Percentiles rank a stretch among this genome's conserved stretches.
phyloP scores from a whole-genome alignment of 2,797 vertebrate species.

The Remorina albescens region DNA sequence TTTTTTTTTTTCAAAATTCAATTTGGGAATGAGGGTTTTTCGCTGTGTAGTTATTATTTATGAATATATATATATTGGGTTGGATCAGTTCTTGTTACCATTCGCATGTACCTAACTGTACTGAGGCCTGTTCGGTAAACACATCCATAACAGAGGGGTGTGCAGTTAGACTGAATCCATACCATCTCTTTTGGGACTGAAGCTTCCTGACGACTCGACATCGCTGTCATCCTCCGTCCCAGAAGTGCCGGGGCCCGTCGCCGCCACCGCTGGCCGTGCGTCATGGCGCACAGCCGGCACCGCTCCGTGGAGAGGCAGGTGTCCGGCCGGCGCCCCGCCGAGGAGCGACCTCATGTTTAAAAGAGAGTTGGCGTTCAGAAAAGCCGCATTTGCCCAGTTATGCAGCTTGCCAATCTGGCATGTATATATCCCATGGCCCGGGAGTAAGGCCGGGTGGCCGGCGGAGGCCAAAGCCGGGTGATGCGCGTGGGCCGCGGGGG shows the following conservation, averaged over 20 bases:
- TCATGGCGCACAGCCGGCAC: constrained; percentile 81
- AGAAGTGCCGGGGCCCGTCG: constrained; percentile 79
- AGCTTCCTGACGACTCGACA: constrained; percentile 89
- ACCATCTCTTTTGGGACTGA: constrained; percentile 95
- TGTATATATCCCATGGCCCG: constrained; percentile 97
- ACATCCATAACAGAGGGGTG: background rate
- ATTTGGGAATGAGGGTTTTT: too few species aligned
- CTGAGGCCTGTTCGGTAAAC: background rate
- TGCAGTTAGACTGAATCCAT: constrained; percentile 25
- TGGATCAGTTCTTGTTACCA: background rate
- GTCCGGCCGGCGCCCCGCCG: constrained; percentile 89
- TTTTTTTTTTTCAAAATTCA: background rate
- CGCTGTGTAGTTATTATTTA: too few species aligned
- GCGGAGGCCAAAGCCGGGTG: constrained; percentile 87
- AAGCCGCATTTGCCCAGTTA: constrained; percentile 97
- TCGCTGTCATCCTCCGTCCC: constrained; percentile 88
- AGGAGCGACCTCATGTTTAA: constrained; percentile 95
- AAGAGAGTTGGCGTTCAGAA: constrained; percentile 95
- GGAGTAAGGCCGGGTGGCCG: constrained; percentile 94
- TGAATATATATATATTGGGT: too few species aligned
- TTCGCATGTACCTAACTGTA: background rate
- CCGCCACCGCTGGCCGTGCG: constrained; percentile 78
- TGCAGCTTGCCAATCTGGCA: constrained; percentile 98
- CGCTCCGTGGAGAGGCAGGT: constrained; percentile 88
- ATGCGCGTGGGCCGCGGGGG: constrained; percentile 81